Conservation (phyloP, 2,797 vertebrate species). For the Coregonus ussuriensis region DNA sequence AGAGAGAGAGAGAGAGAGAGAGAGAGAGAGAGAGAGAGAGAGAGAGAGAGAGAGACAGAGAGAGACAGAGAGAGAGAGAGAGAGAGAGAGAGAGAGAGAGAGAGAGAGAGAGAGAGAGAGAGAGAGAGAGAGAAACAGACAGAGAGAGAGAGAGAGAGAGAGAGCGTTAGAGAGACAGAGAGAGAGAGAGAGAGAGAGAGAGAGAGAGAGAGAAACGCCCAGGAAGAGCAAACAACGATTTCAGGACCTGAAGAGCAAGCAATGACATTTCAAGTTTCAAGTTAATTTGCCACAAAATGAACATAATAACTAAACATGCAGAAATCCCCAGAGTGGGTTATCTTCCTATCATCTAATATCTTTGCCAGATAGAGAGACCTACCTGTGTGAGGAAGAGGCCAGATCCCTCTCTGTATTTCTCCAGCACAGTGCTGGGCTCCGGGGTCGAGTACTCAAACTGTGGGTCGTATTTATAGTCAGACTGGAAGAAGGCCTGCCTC, state of each 20-base stretch:
- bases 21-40: too few species aligned
- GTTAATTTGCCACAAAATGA: too few species aligned
- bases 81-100: too few species aligned
- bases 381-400: slow-evolving; percentile 92
- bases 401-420: slow-evolving; percentile 89
- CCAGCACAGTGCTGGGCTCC: slow-evolving; percentile 81
- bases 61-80: too few species aligned
- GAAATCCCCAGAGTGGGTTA: background rate
- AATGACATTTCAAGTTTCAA: too few species aligned
- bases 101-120: slow-evolving; percentile 5
- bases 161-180: background rate
- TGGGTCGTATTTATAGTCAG: slow-evolving; percentile 87
- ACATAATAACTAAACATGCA: too few species aligned
- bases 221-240: too few species aligned
- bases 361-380: slow-evolving; percentile 11
- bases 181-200: background rate
- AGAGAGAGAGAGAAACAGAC: slow-evolving; percentile 7
- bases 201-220: too few species aligned
- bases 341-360: background rate
- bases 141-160: slow-evolving; percentile 6
- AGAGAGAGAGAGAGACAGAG: too few species aligned
- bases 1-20: too few species aligned
- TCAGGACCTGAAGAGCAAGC: too few species aligned
- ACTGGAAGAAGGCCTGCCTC: slow-evolving; percentile 85
- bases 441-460: slow-evolving; percentile 90